A percentile compares a stretch with the other conserved stretches of the same genome.
These are phyloP conservation scores for Colletes collaris DNA, from an alignment of 2,888 invertebrate genomes.

Conservation along the genomic window DNA sequence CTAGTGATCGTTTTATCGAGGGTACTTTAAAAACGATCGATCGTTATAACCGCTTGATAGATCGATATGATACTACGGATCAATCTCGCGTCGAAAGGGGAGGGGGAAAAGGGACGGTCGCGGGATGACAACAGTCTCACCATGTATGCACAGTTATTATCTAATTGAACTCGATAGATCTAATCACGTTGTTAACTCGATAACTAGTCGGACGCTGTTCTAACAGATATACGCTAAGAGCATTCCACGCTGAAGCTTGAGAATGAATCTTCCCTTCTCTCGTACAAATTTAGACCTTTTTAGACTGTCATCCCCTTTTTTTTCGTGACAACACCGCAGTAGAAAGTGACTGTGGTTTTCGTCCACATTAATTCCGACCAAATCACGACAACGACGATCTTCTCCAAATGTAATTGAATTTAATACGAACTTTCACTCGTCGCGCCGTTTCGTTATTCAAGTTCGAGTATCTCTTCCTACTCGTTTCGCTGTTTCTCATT, in stretches of 20 bases:
- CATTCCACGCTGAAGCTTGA: conserved; percentile 62
- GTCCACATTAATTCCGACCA: conserved; percentile 19
- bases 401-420: conserved; percentile 21
- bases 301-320: conserved; percentile 37
- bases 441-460: not conserved
- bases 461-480: conserved; percentile 23
- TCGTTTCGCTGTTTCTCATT: conserved; percentile 1
- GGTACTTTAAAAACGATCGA: conserved; percentile 48
- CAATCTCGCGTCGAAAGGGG: conserved; percentile 14
- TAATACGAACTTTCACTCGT: not conserved
- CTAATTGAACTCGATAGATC: conserved; percentile 68
- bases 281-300: conserved; percentile 36
- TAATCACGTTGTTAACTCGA: conserved; percentile 70
- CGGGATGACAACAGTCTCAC: conserved; percentile 37
- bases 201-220: conserved; percentile 68
- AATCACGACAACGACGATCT: conserved; percentile 20
- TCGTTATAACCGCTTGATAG: not conserved
- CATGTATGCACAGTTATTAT: conserved; percentile 49
- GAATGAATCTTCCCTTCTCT: conserved; percentile 29
- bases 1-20: conserved; percentile 73
- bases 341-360: conserved; percentile 58
- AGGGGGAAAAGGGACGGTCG: conserved; percentile 48
- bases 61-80: not conserved
- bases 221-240: conserved; percentile 59
- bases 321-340: conserved; percentile 51